Conservation (phyloP, 2,888 invertebrate species). For the Drosophila aldrichi region DNA sequence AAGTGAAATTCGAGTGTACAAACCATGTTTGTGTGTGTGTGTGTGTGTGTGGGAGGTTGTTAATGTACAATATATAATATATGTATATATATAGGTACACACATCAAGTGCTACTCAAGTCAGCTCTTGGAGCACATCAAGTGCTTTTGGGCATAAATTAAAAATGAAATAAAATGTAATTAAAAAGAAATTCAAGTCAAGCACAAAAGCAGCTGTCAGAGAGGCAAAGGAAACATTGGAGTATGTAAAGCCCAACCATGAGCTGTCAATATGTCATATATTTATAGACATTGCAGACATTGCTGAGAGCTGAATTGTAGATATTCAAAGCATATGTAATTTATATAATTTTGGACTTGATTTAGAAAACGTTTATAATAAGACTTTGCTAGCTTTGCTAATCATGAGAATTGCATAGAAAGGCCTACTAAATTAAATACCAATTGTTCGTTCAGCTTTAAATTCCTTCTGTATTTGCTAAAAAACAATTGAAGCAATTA, state of each 20-base stretch:
- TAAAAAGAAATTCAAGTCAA: constrained; percentile 33
- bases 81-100: not conserved
- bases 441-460: not conserved
- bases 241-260: not conserved
- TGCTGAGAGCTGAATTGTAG: not conserved
- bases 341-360: too few species aligned
- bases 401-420: not conserved
- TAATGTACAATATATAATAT: not conserved
- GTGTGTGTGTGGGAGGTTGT: constrained; percentile 8
- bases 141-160: constrained; percentile 40
- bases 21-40: constrained; percentile 6
- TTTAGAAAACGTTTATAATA: not conserved
- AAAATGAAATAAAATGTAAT: constrained; percentile 39
- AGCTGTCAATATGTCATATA: constrained; percentile 4
- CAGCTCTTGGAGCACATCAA: constrained; percentile 28
- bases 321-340: not conserved
- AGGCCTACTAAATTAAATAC: not conserved
- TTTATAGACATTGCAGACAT: not conserved
- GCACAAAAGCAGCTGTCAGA: constrained; percentile 26
- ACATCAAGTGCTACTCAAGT: constrained; percentile 1
- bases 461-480: not conserved
- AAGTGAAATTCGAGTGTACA: constrained; percentile 53
- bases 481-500: constrained; percentile 1
- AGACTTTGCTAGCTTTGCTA: not conserved
- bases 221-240: constrained; percentile 6